Evolutionary conservation across 2,888 invertebrate genomes (phyloP).

Genomic region (Cyclophora punctaria): DNA sequence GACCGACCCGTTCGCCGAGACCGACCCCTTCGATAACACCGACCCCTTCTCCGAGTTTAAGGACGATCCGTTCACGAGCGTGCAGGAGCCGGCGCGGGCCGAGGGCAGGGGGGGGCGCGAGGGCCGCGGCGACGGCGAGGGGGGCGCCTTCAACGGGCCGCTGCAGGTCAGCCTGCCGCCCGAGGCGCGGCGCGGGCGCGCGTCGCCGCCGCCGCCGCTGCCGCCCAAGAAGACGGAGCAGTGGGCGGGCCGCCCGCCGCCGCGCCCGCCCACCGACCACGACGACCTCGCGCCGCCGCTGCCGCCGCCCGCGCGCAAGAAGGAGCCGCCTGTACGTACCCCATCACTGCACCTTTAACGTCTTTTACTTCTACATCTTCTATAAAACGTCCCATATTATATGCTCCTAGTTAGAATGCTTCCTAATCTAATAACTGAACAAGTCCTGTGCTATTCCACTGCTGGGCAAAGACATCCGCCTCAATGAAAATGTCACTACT

Average conservation of each 20-base stretch:
- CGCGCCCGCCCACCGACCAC: conserved; percentile 77
- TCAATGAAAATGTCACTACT: no score
- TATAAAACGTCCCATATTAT: no score
- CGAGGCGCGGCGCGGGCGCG: conserved; percentile 59
- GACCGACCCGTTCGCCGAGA: conserved; percentile 79
- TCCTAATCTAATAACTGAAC: no score
- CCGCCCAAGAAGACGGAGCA: conserved; percentile 68
- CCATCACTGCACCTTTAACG: neutral
- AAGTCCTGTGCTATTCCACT: no score
- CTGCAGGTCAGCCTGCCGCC: conserved; percentile 81
- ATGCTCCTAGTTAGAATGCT: no score
- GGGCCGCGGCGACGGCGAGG: conserved; percentile 34
- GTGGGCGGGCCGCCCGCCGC: conserved; percentile 68
- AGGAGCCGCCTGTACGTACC: conserved; percentile 45
- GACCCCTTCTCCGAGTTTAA: conserved; percentile 79
- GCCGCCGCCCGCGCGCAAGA: conserved; percentile 53
- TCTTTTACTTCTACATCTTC: neutral
- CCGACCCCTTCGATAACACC: conserved; percentile 83
- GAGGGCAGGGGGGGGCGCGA: conserved; percentile 37
- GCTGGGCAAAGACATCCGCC: no score
- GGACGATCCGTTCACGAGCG: conserved; percentile 76
- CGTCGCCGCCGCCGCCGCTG: conserved; percentile 81
- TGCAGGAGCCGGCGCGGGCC: conserved; percentile 56
- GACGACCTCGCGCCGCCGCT: conserved; percentile 51
- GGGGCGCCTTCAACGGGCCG: conserved; percentile 77